Conservation (phyloP, 2,113 vertebrate species). For the Collichthys lucidus region DNA sequence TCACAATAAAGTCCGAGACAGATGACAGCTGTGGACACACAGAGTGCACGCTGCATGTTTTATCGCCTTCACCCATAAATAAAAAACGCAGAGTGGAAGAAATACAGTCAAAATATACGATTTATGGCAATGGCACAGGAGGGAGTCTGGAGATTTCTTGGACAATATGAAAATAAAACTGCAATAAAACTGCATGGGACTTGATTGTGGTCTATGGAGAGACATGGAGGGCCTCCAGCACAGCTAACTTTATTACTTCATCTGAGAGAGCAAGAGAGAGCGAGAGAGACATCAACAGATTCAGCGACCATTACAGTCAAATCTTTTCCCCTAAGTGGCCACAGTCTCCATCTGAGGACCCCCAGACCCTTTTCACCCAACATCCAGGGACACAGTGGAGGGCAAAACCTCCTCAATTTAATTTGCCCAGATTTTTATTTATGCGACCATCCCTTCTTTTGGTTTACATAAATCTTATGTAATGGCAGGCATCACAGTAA, state of each 20-base stretch:
- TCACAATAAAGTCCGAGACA: conserved; percentile 67
- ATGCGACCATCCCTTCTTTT: neutral
- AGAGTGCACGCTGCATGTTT: conserved; percentile 73
- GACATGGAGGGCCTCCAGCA: conserved; percentile 75
- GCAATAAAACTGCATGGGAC: conserved; percentile 76
- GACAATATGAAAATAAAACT: conserved; percentile 82
- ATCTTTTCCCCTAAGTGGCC: conserved; percentile 63
- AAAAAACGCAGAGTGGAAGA: conserved; percentile 69
- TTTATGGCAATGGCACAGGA: conserved; percentile 67
- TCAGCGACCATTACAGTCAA: conserved; percentile 67
- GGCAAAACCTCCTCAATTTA: conserved; percentile 19
- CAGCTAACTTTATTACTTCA: conserved; percentile 75
- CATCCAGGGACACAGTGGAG: conserved; percentile 23
- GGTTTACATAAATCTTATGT: conserved; percentile 58
- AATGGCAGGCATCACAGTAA: conserved; percentile 37
- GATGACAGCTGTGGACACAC: conserved; percentile 76
- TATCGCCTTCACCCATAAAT: conserved; percentile 77
- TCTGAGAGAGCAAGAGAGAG: conserved; percentile 66
- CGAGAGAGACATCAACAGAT: conserved; percentile 71
- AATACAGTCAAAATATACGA: conserved; percentile 73
- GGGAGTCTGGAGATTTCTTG: conserved; percentile 75
- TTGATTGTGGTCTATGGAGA: conserved; percentile 80
- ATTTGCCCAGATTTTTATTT: conserved; percentile 40
- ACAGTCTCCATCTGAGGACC: conserved; percentile 63
- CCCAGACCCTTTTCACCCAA: conserved; percentile 41